phyloP scores from a whole-genome alignment of 1,140 invertebrate species.

The Cyrtorhinus lividipennis region DNA sequence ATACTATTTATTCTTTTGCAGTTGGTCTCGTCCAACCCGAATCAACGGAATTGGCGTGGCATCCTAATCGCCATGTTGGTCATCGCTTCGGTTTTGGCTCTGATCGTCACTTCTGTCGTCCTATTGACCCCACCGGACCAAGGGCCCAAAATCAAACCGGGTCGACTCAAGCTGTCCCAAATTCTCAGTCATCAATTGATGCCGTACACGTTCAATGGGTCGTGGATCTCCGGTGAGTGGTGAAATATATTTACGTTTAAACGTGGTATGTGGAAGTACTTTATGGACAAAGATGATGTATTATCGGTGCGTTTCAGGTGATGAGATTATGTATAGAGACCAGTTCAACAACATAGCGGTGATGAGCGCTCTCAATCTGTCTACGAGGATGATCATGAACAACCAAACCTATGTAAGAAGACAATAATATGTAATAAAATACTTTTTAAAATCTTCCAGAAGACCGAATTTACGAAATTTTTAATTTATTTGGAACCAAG shows the following conservation, averaged over 20 bases:
- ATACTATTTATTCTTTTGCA: conserved; percentile 18
- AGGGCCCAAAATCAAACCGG: conserved; percentile 60
- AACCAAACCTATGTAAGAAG: conserved; percentile 74
- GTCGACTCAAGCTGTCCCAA: conserved; percentile 58
- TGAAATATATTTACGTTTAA: too few relatives aligned
- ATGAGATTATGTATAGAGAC: conserved; percentile 60
- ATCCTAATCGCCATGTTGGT: conserved; percentile 81
- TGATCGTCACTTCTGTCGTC: conserved; percentile 82
- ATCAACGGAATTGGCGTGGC: conserved; percentile 77
- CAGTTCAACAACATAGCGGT: conserved; percentile 64
- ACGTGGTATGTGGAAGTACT: too few relatives aligned
- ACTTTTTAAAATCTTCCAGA: too few relatives aligned
- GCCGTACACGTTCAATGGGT: conserved; percentile 64
- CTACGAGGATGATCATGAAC: conserved; percentile 58
- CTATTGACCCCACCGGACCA: conserved; percentile 78
- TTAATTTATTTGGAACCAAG: too few relatives aligned
- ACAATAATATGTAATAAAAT: too few relatives aligned
- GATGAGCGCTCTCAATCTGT: conserved; percentile 54
- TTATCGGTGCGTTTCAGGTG: conserved; percentile 46
- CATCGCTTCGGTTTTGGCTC: conserved; percentile 71
- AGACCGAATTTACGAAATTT: too few relatives aligned
- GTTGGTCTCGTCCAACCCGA: conserved; percentile 65
- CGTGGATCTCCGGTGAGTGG: conserved; percentile 72
- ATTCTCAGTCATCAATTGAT: conserved; percentile 60
- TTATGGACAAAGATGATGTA: too few relatives aligned